Percentiles rank a stretch among this genome's conserved stretches.
Evolutionary conservation across 2,797 vertebrate species (phyloP).

Genomic region (Acrossocheilus wenchowensis): DNA sequence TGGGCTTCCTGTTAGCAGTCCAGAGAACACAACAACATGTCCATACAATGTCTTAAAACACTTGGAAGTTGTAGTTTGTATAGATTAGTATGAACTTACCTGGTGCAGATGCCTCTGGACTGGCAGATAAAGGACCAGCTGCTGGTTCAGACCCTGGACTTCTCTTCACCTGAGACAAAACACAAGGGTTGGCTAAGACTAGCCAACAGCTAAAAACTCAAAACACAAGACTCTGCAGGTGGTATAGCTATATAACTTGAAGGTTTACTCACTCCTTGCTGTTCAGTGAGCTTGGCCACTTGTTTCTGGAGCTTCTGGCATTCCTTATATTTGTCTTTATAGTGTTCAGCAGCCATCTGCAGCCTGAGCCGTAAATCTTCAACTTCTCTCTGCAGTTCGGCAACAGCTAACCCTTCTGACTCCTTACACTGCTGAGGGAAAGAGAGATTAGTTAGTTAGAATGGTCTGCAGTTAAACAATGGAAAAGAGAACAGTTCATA

Average conservation of each 20-base stretch:
- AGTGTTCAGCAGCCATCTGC: constrained; percentile 99
- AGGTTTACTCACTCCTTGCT: constrained; percentile 83
- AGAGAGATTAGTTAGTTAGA: not conserved
- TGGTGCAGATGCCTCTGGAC: constrained; percentile 81
- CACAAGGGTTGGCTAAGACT: not conserved
- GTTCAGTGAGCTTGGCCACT: constrained; percentile 88
- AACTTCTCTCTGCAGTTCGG: constrained; percentile 93
- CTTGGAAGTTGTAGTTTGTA: not conserved
- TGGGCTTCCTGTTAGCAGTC: constrained; percentile 77
- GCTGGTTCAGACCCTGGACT: constrained; percentile 80
- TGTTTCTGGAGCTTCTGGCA: constrained; percentile 97
- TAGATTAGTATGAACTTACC: constrained; percentile 76
- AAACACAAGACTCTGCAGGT: not conserved
- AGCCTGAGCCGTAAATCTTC: constrained; percentile 97
- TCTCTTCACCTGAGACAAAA: constrained; percentile 72
- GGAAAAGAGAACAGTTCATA: not conserved
- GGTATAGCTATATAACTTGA: not conserved
- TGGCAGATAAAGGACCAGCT: constrained; percentile 76
- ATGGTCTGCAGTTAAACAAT: not conserved
- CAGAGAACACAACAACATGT: not conserved
- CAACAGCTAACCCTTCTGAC: constrained; percentile 70
- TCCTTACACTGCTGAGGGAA: constrained; percentile 72
- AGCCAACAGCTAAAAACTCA: not conserved
- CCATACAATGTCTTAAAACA: not conserved
- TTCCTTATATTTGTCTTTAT: constrained; percentile 98